Conservation (phyloP, 2,888 invertebrate species). For the Gastracanthus pulcherrimus region DNA sequence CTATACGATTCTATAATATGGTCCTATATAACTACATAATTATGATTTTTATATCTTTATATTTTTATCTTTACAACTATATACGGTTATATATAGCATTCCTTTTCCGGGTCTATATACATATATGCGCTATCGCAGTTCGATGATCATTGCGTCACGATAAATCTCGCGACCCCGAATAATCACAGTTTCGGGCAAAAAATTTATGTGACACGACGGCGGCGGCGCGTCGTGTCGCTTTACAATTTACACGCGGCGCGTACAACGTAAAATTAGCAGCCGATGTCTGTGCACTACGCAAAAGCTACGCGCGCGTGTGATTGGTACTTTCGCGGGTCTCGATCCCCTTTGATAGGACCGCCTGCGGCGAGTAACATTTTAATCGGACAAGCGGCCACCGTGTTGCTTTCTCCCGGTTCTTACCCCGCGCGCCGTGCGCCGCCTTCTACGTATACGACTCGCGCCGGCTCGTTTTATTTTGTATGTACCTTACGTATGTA, state of each 20-base stretch:
- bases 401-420: slow-evolving; percentile 60
- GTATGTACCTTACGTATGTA: not conserved
- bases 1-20: too few species aligned
- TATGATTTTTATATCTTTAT: too few species aligned
- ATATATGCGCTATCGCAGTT: not conserved
- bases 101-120: too few species aligned
- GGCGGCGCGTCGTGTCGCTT: not conserved
- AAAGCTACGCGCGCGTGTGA: slow-evolving; percentile 42
- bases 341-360: slow-evolving; percentile 72
- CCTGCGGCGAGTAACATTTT: slow-evolving; percentile 75
- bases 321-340: slow-evolving; percentile 60
- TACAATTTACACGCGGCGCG: slow-evolving; percentile 46
- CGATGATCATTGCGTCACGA: not conserved
- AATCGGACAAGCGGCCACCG: slow-evolving; percentile 69
- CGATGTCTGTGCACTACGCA: not conserved
- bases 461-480: slow-evolving; percentile 22
- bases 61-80: too few species aligned
- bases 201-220: slow-evolving; percentile 32
- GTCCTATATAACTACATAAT: too few species aligned
- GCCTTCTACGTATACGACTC: too few species aligned
- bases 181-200: slow-evolving; percentile 39
- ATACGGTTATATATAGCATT: too few species aligned
- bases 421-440: slow-evolving; percentile 55
- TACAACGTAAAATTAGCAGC: slow-evolving; percentile 53
- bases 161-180: slow-evolving; percentile 22